Percentiles rank a stretch among this genome's conserved stretches.
phyloP scores from a whole-genome alignment of 2,888 invertebrate species.

The Tribolium freemani region DNA sequence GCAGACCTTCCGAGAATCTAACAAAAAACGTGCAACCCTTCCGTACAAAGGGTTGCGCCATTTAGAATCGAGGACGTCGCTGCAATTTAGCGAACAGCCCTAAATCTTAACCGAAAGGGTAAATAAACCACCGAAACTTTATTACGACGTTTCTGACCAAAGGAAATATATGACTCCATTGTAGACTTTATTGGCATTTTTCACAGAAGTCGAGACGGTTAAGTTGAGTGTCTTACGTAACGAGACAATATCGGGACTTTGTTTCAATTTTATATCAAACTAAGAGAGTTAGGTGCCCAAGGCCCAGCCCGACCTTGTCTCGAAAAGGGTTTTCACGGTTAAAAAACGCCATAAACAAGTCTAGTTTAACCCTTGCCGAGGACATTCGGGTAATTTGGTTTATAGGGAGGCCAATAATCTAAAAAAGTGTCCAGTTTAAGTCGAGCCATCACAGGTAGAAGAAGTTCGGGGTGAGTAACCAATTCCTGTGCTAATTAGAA shows the following conservation, averaged over 20 bases:
- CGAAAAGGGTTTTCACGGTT: slow-evolving; percentile 54
- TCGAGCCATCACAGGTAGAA: slow-evolving; percentile 18
- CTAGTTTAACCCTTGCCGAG: slow-evolving; percentile 60
- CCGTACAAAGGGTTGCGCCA: slow-evolving; percentile 51
- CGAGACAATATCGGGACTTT: slow-evolving; percentile 10
- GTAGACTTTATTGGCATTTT: slow-evolving; percentile 19
- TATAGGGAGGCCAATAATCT: slow-evolving; percentile 44
- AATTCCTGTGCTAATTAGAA: slow-evolving; percentile 4
- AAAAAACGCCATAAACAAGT: slow-evolving; percentile 51
- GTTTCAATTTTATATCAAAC: neutral
- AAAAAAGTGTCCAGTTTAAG: slow-evolving; percentile 39
- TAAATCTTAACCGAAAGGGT: slow-evolving; percentile 48
- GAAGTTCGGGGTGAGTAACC: slow-evolving; percentile 16
- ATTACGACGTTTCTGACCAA: slow-evolving; percentile 32
- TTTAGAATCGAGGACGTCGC: slow-evolving; percentile 45
- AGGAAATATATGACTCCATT: slow-evolving; percentile 18
- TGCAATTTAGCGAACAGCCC: slow-evolving; percentile 47
- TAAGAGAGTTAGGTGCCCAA: neutral
- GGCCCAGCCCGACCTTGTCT: slow-evolving; percentile 22
- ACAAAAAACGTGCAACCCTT: slow-evolving; percentile 14
- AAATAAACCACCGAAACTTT: slow-evolving; percentile 43
- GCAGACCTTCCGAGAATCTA: slow-evolving; percentile 12
- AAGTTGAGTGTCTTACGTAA: neutral
- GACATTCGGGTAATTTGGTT: slow-evolving; percentile 57
- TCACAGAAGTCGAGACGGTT: slow-evolving; percentile 6